Base-by-base conservation (phyloP, 2,113 vertebrate genomes). In the Ctenodactylus gundi region DNA sequence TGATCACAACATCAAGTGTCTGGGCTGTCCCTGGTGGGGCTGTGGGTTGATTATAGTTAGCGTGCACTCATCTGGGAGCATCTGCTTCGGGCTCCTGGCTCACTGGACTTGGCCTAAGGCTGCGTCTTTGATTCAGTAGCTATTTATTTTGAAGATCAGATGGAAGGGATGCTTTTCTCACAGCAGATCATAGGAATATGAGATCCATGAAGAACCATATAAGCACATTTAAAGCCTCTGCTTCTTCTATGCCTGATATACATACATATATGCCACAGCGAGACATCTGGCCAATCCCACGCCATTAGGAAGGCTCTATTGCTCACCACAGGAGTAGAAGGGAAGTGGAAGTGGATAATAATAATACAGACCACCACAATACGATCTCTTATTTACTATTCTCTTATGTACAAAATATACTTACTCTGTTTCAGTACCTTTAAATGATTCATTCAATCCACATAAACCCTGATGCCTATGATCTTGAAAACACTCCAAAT, bases 401-500 rank as follows among this genome's bases (percentile, higher is more conserved):
- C 39, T 85, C 18, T 39, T 88, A 15, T 23, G 39, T 1, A 0
- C 1, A 84, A 93, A 49, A 92, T 76, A 55, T 36, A 46, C 29
- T 83, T 36, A 85, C 23, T 25, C 51, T 27, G 27, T 34, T 4
- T 11, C 27, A 55, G 9, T 39, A 51, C n/a, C 49, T 68, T 41
- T 68, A 67, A 57, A 64, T 67, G 23, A 80, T 17, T 75, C 87
- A 91, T 70, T 72, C 29, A 39, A 31, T 77, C 39, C 44, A 9
- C 2, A 85, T 68, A 29, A 67, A 4, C 21, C 29, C 93, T 93
- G 27, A 92, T 58, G 44, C 46, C 64, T 80, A 85, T 67, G 44
- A 65, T 90, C 84, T 91, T 89, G 64, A 65, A 93, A 75, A 93
- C 84, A 91, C 23, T 49, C n/a, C 34, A 80, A 90, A 84, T 93